Conservation (phyloP, 92 coral and sea anemone species). For the Muricea muricata region DNA sequence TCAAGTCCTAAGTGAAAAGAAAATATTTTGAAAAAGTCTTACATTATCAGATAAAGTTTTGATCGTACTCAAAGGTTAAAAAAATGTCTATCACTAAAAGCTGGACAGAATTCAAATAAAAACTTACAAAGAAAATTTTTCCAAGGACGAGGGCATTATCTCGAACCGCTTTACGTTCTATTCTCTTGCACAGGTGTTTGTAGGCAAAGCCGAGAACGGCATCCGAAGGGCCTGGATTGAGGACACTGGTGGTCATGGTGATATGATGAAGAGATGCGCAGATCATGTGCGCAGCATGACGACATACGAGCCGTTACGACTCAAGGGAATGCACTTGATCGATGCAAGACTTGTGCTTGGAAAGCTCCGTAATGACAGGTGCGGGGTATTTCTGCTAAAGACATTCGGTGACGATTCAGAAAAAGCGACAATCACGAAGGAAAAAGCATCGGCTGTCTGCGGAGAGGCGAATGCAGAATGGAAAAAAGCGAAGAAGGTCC, state of each 20-base stretch:
- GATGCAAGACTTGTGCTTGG: constrained; percentile 7
- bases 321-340: constrained; percentile 4
- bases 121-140: too few species aligned
- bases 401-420: constrained; percentile 11
- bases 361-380: not conserved
- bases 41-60: too few species aligned
- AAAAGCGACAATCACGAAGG: not conserved
- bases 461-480: constrained; percentile 5
- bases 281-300: constrained; percentile 19
- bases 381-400: constrained; percentile 7
- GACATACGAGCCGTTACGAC: constrained; percentile 13
- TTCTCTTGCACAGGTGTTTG: not conserved
- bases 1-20: too few species aligned
- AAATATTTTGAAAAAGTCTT: too few species aligned
- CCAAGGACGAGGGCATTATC: not conserved
- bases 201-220: constrained; percentile 28
- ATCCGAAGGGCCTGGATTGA: constrained; percentile 8
- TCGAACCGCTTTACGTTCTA: not conserved
- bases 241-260: constrained; percentile 12
- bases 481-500: constrained; percentile 14
- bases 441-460: constrained; percentile 1
- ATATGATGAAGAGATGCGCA: constrained; percentile 18
- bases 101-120: too few species aligned
- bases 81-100: too few species aligned
- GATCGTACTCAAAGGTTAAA: not conserved